Evolutionary conservation across 1,140 invertebrate genomes (phyloP).

Genomic region (Polypedilum pembai): DNA sequence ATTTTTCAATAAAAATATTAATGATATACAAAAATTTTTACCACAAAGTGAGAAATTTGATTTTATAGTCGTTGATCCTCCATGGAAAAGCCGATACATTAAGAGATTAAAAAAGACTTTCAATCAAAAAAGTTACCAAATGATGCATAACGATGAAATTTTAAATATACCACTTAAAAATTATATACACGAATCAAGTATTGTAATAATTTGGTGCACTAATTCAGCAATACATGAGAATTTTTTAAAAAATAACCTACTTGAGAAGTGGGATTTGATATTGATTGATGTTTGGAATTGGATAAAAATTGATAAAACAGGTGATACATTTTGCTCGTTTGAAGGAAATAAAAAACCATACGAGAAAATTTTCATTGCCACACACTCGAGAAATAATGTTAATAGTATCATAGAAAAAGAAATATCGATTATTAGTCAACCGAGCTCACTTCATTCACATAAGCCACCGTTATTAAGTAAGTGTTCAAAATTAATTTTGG

Average conservation of each 20-base stretch:
- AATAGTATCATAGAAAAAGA: not conserved
- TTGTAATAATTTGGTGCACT: not conserved
- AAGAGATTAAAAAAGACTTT: not conserved
- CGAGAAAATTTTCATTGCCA: not conserved
- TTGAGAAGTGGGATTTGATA: not conserved
- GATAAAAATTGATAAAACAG: not conserved
- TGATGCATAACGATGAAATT: conserved; percentile 5
- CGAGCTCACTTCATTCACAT: conserved; percentile 7
- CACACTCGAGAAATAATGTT: not conserved
- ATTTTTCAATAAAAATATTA: not conserved
- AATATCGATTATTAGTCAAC: not conserved
- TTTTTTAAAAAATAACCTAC: not conserved
- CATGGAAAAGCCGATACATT: not conserved
- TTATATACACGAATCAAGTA: not conserved
- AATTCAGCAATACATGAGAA: not conserved
- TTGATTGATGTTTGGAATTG: not conserved
- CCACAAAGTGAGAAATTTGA: not conserved
- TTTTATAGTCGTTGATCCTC: not conserved
- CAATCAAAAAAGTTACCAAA: not conserved
- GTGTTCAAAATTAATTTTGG: not conserved
- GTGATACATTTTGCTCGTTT: not conserved
- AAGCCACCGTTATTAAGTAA: conserved; percentile 1
- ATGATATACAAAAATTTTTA: not conserved
- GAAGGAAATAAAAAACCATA: not conserved
- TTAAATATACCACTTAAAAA: not conserved